These are phyloP conservation scores for Keiferia lycopersicella DNA, from an alignment of 2,888 invertebrate species.

Conservation along the genomic window DNA sequence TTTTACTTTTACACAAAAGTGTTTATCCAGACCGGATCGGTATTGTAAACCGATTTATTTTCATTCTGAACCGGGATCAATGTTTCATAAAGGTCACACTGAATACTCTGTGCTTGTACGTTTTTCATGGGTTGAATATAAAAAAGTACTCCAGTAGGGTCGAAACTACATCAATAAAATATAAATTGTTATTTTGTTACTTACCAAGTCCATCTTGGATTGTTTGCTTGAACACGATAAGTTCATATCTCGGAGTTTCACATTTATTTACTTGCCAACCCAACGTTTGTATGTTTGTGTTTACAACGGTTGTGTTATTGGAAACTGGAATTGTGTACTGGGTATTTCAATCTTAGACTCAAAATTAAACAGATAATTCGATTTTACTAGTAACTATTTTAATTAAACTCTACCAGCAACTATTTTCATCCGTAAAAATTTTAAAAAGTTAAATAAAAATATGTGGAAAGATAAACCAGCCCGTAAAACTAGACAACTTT, in stretches of 20 bases:
- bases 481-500: too few species aligned
- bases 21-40: background rate
- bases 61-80: background rate
- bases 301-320: background rate
- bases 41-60: conserved; percentile 19
- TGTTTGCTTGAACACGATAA: background rate
- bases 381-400: too few species aligned
- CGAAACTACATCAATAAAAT: too few species aligned
- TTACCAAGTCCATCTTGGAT: background rate
- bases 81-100: conserved; percentile 8
- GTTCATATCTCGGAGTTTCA: background rate
- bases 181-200: background rate
- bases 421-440: too few species aligned
- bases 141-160: too few species aligned
- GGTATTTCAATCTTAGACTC: background rate
- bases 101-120: too few species aligned
- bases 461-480: too few species aligned
- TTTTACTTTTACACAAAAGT: conserved; percentile 14
- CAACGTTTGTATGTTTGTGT: background rate
- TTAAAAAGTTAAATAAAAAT: too few species aligned
- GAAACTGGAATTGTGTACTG: background rate
- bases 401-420: too few species aligned
- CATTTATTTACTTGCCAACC: conserved; percentile 2
- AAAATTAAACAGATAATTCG: too few species aligned
- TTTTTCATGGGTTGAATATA: too few species aligned